Percentiles rank a stretch among this genome's conserved stretches.
Evolutionary conservation across 2,797 vertebrate genomes (phyloP).

Genomic region (Eulemur coronatus): DNA sequence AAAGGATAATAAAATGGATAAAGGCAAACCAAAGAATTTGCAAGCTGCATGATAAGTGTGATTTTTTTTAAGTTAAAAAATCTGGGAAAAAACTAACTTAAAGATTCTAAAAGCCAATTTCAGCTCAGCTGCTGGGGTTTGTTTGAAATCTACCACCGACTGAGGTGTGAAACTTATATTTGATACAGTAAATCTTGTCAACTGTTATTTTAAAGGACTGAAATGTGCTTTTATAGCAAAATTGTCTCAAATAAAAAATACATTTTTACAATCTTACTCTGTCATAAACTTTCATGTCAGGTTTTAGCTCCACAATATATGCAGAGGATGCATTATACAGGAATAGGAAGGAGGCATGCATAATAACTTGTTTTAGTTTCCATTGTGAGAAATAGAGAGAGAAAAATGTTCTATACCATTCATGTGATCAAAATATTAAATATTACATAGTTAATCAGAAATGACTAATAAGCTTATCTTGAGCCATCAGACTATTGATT

Average conservation of each 20-base stretch:
- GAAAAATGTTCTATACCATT: background rate
- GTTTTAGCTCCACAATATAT: constrained; percentile 57
- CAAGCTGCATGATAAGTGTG: background rate
- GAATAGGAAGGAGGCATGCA: background rate
- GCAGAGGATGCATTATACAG: background rate
- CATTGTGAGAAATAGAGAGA: background rate
- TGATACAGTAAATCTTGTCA: constrained; percentile 65
- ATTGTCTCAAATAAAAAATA: constrained; percentile 78
- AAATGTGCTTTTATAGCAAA: constrained; percentile 73
- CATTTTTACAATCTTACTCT: constrained; percentile 74
- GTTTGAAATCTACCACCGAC: constrained; percentile 62
- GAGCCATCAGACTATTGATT: background rate
- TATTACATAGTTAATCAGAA: background rate
- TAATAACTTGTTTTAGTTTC: constrained; percentile 39
- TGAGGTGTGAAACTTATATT: constrained; percentile 62
- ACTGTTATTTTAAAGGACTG: constrained; percentile 61
- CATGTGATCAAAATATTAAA: background rate
- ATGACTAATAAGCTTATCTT: background rate
- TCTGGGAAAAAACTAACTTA: constrained; percentile 52
- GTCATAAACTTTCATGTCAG: constrained; percentile 74
- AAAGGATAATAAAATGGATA: constrained; percentile 51
- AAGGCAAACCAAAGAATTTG: constrained; percentile 51
- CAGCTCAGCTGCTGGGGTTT: constrained; percentile 14
- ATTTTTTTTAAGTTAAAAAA: constrained; percentile 41
- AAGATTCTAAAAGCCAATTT: constrained; percentile 60